Conservation (phyloP, 1,140 invertebrate genomes). For the Rhysida immarginata region DNA sequence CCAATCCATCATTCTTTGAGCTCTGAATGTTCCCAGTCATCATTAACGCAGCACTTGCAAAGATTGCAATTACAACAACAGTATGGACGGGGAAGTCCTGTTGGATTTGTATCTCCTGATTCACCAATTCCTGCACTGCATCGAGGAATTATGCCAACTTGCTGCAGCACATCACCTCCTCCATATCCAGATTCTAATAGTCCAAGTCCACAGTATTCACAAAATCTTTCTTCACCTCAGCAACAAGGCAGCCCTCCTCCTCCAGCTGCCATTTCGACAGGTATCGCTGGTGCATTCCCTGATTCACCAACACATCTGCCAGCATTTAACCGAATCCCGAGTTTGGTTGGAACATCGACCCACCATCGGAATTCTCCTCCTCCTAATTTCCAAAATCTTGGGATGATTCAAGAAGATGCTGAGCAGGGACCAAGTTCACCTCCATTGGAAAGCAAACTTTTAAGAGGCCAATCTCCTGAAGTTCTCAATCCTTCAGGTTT, state of each 20-base stretch:
- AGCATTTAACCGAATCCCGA: not conserved
- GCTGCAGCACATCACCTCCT: constrained; percentile 11
- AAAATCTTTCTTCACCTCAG: constrained; percentile 7
- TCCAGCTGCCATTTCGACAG: not conserved
- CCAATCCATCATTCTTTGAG: constrained; percentile 20
- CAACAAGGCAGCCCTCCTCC: constrained; percentile 12
- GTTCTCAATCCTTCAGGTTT: not conserved
- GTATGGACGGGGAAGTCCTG: constrained; percentile 13
- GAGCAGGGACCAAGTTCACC: constrained; percentile 34
- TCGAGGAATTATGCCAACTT: constrained; percentile 5
- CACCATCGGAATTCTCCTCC: constrained; percentile 32
- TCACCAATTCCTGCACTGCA: constrained; percentile 17
- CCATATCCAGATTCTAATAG: constrained; percentile 14
- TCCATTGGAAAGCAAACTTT: constrained; percentile 6
- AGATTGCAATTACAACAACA: constrained; percentile 32
- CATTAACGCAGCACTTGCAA: constrained; percentile 31
- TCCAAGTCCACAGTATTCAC: constrained; percentile 6
- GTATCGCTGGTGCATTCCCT: not conserved
- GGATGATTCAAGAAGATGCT: constrained; percentile 63
- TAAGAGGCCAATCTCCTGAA: constrained; percentile 2
- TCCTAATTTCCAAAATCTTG: constrained; percentile 44
- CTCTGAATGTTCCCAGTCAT: constrained; percentile 14
- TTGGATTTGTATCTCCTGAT: constrained; percentile 14
- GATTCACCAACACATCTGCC: constrained; percentile 13
- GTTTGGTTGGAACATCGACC: not conserved